These are phyloP conservation scores for Papilio polytes DNA, from an alignment of 1,140 invertebrate species.

Conservation along the genomic window DNA sequence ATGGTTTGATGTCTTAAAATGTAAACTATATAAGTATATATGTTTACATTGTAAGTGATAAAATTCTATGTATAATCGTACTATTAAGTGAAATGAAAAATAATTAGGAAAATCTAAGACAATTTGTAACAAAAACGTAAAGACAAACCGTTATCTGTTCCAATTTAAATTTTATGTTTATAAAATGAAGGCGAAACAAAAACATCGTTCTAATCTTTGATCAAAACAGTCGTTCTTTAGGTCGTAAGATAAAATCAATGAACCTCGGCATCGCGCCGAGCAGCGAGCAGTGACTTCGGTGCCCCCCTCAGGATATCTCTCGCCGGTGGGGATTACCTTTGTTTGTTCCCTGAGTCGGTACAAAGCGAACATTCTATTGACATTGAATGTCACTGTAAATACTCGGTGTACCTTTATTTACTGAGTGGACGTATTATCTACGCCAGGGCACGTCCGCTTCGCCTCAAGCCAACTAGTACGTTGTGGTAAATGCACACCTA, in stretches of 20 bases:
- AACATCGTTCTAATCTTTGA: conserved; percentile 32
- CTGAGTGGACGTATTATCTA: conserved; percentile 61
- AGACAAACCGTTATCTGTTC: background rate
- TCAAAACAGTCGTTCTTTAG: conserved; percentile 39
- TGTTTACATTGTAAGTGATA: background rate
- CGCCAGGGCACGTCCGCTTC: conserved; percentile 32
- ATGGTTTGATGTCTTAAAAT: background rate
- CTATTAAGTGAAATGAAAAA: background rate
- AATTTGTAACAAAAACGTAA: background rate
- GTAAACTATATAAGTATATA: too few species aligned
- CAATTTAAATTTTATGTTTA: conserved; percentile 2
- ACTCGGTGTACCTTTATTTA: conserved; percentile 75
- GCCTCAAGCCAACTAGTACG: background rate
- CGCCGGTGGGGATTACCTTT: conserved; percentile 70
- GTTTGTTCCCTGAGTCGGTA: conserved; percentile 72
- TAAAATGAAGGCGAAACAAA: conserved; percentile 13
- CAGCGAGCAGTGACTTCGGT: conserved; percentile 32
- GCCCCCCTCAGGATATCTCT: conserved; percentile 56
- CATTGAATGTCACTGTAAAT: conserved; percentile 74
- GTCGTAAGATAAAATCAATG: conserved; percentile 41
- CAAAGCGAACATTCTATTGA: conserved; percentile 77
- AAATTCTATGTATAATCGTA: background rate
- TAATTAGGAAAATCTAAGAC: background rate
- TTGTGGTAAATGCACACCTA: background rate
- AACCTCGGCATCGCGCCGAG: conserved; percentile 10